Base-by-base conservation (phyloP, 2,888 invertebrate genomes). In the Spodoptera picta region DNA sequence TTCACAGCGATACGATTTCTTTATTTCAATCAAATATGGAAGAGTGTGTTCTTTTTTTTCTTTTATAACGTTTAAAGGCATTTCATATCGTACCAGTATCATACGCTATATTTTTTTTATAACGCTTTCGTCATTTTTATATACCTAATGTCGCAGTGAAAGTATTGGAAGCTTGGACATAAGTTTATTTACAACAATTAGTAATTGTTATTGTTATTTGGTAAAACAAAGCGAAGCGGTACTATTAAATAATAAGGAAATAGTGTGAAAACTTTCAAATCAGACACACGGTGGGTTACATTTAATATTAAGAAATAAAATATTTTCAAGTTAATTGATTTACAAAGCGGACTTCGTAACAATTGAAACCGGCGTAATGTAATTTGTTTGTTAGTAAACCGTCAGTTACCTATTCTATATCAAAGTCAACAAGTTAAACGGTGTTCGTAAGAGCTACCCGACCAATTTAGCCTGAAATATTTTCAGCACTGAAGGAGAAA, bases 401-500 rank as follows among this genome's bases (percentile, higher is more conserved):
- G 55, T 43, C 63, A 65, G 79, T 65, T 76, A 76, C 72, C 75
- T 71, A 81, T 77, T 80, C 78, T 69, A 79, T 79, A 79, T 77
- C 48, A 76, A 83, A 84, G 82, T 82, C 82, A 79, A 81, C 80
- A 79, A 77, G 76, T 80, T 79, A 81, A 86, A 83, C 73, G 73
- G 69, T 81, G 81, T 81, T 81, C 76, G 73, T 73, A 68, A 70
- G 65, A 82, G 69, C 69, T 72, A 69, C 77, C 69, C 75, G 56
- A 60, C 67, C 55, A 82, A 80, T 80, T 84, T 77, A 69, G 69
- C 73, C 72, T 77, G 74, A 80, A 87, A 84, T 83, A 83, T 86
- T 86, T 82, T 75, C 79, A 58, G 63, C 79, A 79, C 75, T 77
- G 75, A 78, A 76, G 81, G 82, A 81, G 84, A 83, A 86, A 88